Evolutionary conservation across 2,797 vertebrate genomes (phyloP), one percentile per base, ranked within the genome.

Genomic region (Hybognathus amarus): DNA sequence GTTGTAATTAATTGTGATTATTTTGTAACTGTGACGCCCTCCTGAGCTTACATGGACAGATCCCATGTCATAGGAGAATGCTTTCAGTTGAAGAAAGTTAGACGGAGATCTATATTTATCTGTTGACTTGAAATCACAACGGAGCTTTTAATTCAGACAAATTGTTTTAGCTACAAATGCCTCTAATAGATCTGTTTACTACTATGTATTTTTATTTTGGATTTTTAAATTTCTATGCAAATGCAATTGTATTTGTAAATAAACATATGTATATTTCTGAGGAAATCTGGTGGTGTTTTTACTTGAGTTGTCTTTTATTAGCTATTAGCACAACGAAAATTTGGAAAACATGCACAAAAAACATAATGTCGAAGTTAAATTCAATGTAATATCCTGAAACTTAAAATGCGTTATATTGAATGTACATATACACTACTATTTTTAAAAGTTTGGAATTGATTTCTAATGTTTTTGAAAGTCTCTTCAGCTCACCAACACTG

Each of bases 151-250:
- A 92, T 92, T 91, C 83, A 88, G 77, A 82, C 66, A 69, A 83
- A 87, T 77, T 30, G 86, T 22, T 87, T 86, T 52, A 87, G 87
- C 80, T 86, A 80, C 90, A 91, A 66, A 88, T 88, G 86, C 86
- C 87, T 87, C 64, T 88, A 90, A 87, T 87, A 83, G 85, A 81
- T 93, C 77, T 90, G 93, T 94, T 95, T 94, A 93, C 92, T 92
- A 84, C 83, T 85, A 90, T 87, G 88, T 90, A 77, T 88, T 86
- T 91, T 89, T 90, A 87, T 92, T 90, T 93, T 91, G 75, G 47
- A 91, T 86, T 90, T 77, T 90, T 50, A 90, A 91, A 93, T 89
- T 87, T 92, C 89, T 92, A 93, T 95, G 91, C 92, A 94, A 92
- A 91, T 91, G 85, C 77, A 87, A 87, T 86, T 8, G 70, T 90